Evolutionary conservation across 1,140 invertebrate genomes (phyloP), one percentile per base, ranked within the genome.

Genomic region (Catajapyx aquilonaris): DNA sequence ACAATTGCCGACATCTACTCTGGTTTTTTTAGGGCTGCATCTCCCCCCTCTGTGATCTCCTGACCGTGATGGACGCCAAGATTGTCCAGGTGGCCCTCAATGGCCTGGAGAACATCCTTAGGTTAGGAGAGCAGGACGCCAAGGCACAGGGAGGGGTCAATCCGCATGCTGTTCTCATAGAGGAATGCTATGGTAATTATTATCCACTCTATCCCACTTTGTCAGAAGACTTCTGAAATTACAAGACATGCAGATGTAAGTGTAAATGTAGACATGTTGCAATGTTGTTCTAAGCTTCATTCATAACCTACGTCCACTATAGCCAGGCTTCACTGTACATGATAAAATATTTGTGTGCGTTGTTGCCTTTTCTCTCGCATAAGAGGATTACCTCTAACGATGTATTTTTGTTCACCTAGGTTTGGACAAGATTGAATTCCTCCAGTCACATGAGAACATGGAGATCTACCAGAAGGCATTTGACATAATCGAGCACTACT

Each of bases 11-110:
- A n/a, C n/a, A n/a, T n/a, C n/a, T n/a, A n/a, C n/a, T n/a, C 31
- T 45, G 45, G 49, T 37, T 43, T 34, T 42, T 40, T 11, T 53
- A 68, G 52, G 77, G 78, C 31, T 93, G 86, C 53, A 90, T 97
- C 48, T 73, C 79, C n/a, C 88, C 90, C 0, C 62, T 97, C 41
- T 96, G 91, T 58, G 85, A 94, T 52, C 65, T 96, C 37, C 61
- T 97, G 21, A 90, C 86, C 1, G 76, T 94, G 20, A 84, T 85
- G 61, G 93, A 97, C 60, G 62, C 79, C 0, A 94, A 95, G 53
- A 93, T 95, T n/a, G 73, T 96, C n/a, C 86, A 91, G 57, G 91
- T 97, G 22, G 88, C 90, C 20, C 65, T 97, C 1, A 95, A 90
- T 55, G 93, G 90, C 20, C 64, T 97, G 20, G 91, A 96, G 52